phyloP scores from a whole-genome alignment of 2,888 invertebrate species.

The Linyphia triangularis region DNA sequence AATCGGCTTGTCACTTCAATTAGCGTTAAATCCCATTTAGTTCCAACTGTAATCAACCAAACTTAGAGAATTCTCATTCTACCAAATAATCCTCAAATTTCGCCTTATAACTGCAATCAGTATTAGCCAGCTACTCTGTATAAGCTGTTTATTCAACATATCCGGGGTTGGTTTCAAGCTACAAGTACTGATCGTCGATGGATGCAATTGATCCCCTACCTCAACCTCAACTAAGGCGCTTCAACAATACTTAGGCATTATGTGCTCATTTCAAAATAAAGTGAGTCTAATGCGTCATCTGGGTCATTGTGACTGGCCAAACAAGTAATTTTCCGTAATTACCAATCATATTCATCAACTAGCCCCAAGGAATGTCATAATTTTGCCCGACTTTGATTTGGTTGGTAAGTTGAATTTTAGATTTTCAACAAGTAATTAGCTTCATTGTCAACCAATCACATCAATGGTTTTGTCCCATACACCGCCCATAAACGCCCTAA shows the following conservation, averaged over 20 bases:
- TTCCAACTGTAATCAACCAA: neutral
- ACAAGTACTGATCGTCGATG: slow-evolving; percentile 4
- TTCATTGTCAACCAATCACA: no score
- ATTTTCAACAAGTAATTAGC: no score
- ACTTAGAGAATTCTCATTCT: slow-evolving; percentile 28
- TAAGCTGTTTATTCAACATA: slow-evolving; percentile 40
- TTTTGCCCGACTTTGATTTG: no score
- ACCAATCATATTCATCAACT: neutral
- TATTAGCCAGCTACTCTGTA: neutral
- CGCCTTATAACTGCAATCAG: slow-evolving; percentile 48
- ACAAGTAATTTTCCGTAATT: neutral
- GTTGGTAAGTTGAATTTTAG: no score
- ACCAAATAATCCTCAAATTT: slow-evolving; percentile 47
- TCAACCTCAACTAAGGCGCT: neutral
- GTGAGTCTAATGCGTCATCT: slow-evolving; percentile 36
- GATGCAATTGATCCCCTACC: neutral
- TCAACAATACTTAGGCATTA: slow-evolving; percentile 15
- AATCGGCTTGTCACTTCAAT: slow-evolving; percentile 20
- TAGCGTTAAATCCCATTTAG: slow-evolving; percentile 21
- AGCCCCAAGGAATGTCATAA: no score
- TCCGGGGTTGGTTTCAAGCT: neutral
- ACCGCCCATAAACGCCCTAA: no score
- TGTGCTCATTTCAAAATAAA: slow-evolving; percentile 41
- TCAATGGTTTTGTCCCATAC: no score
- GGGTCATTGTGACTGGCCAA: neutral